phyloP scores from a whole-genome alignment of 2,113 vertebrate genomes.

The Tachysurus vachellii region DNA sequence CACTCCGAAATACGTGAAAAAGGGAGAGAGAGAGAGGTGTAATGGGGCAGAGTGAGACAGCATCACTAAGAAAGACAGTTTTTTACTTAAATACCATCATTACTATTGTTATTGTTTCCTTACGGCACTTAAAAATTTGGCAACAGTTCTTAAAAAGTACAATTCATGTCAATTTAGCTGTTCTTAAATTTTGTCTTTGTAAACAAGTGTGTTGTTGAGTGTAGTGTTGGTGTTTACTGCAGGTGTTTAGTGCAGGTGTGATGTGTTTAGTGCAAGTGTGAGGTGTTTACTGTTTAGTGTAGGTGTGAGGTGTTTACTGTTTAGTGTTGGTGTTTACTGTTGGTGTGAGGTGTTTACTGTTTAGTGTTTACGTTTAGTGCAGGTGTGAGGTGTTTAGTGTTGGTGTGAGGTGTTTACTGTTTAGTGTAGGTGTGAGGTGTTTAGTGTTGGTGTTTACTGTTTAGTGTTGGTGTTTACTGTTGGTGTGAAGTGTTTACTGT shows the following conservation, averaged over 20 bases:
- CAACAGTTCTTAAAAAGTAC: neutral
- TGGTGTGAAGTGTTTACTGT: no score
- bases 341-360: no score
- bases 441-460: neutral
- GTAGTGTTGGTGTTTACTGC: no score
- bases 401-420: no score
- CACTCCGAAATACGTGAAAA: neutral
- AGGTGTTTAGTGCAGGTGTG: neutral
- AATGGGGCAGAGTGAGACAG: neutral
- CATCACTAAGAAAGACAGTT: neutral
- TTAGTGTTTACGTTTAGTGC: no score
- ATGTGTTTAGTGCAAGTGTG: neutral
- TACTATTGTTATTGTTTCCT: neutral
- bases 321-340: no score
- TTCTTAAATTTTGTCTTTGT: neutral
- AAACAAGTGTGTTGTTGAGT: no score
- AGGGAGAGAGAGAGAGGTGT: neutral
- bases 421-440: neutral
- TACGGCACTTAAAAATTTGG: neutral
- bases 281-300: no score
- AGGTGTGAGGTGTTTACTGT: no score
- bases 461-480: neutral
- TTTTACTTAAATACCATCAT: neutral
- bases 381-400: neutral
- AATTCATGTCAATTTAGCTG: neutral